These are phyloP conservation scores for Cancer borealis DNA, from an alignment of 2,888 invertebrate species.

Conservation along the genomic window DNA sequence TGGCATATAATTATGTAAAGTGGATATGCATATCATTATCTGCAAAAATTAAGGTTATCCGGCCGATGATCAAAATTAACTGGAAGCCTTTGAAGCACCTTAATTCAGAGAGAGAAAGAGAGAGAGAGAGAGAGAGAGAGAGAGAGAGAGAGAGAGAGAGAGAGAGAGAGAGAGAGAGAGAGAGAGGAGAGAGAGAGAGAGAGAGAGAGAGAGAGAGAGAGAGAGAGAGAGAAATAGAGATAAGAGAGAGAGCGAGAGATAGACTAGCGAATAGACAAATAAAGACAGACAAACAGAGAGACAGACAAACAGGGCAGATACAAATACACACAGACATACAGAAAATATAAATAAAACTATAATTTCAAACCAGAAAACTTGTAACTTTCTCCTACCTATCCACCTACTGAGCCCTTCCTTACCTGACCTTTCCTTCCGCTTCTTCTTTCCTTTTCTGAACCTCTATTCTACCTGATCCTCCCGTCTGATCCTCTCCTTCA, in stretches of 20 bases:
- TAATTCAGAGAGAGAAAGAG: conserved; percentile 4
- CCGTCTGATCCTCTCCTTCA: not conserved
- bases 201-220: not conserved
- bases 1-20: conserved; percentile 14
- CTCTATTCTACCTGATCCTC: no score
- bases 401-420: not conserved
- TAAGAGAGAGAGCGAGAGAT: no score
- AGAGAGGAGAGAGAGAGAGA: not conserved
- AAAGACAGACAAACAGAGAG: not conserved
- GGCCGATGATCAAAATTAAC: conserved; percentile 4
- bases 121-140: conserved; percentile 40
- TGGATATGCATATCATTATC: conserved; percentile 34
- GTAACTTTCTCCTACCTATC: not conserved
- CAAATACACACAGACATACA: no score
- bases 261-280: no score
- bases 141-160: conserved; percentile 40
- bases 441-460: not conserved
- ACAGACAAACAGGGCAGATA: not conserved
- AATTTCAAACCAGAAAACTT: no score
- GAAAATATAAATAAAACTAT: no score
- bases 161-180: conserved; percentile 7
- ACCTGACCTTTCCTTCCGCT: not conserved
- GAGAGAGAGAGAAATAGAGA: not conserved
- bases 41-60: conserved; percentile 11
- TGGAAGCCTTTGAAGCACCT: conserved; percentile 13